Base-by-base conservation (phyloP, 1,140 invertebrate genomes). In the Bombus haemorrhoidalis region DNA sequence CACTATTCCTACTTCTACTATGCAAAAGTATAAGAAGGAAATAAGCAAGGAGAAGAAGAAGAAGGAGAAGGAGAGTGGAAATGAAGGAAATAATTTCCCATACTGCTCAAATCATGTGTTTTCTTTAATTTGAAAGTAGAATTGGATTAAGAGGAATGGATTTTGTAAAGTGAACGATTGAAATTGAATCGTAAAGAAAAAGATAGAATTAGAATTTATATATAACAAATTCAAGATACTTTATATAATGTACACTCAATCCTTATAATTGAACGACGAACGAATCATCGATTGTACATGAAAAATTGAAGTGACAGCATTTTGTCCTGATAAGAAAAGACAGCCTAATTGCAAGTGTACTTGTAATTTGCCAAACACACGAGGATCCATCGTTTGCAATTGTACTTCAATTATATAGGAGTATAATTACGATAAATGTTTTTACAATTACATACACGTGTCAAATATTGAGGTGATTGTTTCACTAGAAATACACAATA, bases 291-390 rank as follows among this genome's bases (percentile, higher is more conserved):
- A 74, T 71, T 87, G 89, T 93, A 92, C 75, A 92, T 92, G 92
- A 92, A 90, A 90, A 94, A 94, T 93, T 92, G 93, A 94, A 93
- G 89, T 87, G 77, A 91, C 86, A 89, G 71, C 72, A 80, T 28
- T 80, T 69, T 69, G 62, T 72, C 34, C 10, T 39, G 22, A 59
- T 18, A 34, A 41, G 37, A 81, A 85, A 82, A 62, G 83, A 84
- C 83, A 90, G 89, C 89, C 86, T 90, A 90, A 90, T 86, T 79
- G 47, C 28, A 77, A 79, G 66, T 64, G 57, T 81, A 72, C 66
- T 89, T 76, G 75, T 90, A 81, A 90, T 83, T 72, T 72, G 75
- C 39, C 73, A 73, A 47, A 68, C 12, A 25, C 57, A 81, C 72
- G 80, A 57, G 71, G 47, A 76, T 62, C 32, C 37, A 77, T 86